Evolutionary conservation across 2,797 vertebrate genomes (phyloP).

Genomic region (Enteromius viviparus): DNA sequence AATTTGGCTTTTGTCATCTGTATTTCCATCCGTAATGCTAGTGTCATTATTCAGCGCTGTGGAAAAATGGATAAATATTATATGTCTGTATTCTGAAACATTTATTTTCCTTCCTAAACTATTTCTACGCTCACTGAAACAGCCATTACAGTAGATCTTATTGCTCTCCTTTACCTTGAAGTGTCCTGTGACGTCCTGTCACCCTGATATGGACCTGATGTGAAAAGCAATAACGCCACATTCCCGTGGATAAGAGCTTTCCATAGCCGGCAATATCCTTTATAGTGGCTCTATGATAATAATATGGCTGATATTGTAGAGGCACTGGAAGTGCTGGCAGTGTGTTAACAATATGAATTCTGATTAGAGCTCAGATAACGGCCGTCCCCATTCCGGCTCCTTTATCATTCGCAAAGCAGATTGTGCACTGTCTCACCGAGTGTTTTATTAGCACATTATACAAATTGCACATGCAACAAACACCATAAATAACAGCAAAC

Average conservation of each 20-base stretch:
- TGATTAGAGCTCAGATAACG: slow-evolving; percentile 68
- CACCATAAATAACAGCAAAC: slow-evolving; percentile 54
- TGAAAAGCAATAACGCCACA: slow-evolving; percentile 64
- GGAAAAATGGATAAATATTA: slow-evolving; percentile 4
- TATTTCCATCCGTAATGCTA: slow-evolving; percentile 16
- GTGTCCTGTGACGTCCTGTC: slow-evolving; percentile 46
- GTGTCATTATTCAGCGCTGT: neutral
- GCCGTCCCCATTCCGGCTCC: slow-evolving; percentile 59
- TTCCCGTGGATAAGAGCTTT: slow-evolving; percentile 56
- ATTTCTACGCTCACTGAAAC: slow-evolving; percentile 28
- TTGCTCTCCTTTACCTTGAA: slow-evolving; percentile 38
- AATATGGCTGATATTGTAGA: slow-evolving; percentile 61
- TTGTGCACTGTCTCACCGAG: slow-evolving; percentile 43
- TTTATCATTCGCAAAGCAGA: slow-evolving; percentile 62
- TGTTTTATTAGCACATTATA: slow-evolving; percentile 63
- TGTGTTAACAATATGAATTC: slow-evolving; percentile 67
- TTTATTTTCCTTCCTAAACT: slow-evolving; percentile 28
- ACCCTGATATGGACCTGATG: slow-evolving; percentile 50
- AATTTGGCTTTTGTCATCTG: slow-evolving; percentile 33
- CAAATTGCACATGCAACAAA: slow-evolving; percentile 61
- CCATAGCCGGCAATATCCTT: slow-evolving; percentile 61
- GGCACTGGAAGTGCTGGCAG: slow-evolving; percentile 58
- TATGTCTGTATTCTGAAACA: slow-evolving; percentile 21
- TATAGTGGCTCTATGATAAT: slow-evolving; percentile 64
- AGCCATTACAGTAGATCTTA: slow-evolving; percentile 40